Conservation (phyloP, 1,140 invertebrate species). For the Aphaenogaster ashmeadi region DNA sequence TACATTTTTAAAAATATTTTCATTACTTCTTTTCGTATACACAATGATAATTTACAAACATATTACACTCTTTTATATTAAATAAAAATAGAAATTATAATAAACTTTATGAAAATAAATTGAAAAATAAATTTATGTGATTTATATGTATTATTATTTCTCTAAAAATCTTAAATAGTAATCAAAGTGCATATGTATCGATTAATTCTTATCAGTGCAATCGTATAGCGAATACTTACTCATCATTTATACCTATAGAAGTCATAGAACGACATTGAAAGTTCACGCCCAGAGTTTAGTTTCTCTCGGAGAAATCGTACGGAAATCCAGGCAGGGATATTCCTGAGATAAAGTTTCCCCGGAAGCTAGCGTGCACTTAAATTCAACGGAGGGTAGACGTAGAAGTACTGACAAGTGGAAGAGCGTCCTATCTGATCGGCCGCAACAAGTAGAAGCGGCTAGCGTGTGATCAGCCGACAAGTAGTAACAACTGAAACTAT, state of each 20-base stretch:
- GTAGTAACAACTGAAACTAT: constrained; percentile 25
- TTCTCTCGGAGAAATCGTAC: background rate
- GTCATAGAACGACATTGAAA: background rate
- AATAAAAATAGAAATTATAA: background rate
- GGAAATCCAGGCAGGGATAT: background rate
- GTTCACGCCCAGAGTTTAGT: background rate
- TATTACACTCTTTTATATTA: background rate
- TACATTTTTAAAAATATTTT: background rate
- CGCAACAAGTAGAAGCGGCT: constrained; percentile 79
- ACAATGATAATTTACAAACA: background rate
- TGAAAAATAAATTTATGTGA: background rate
- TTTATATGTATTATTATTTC: background rate
- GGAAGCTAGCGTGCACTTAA: constrained; percentile 33
- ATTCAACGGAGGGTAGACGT: constrained; percentile 10
- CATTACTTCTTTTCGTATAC: background rate
- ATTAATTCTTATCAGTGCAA: background rate
- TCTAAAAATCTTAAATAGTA: background rate
- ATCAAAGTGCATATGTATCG: background rate
- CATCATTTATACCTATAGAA: background rate
- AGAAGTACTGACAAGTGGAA: constrained; percentile 28
- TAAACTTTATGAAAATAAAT: background rate
- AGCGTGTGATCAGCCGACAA: constrained; percentile 55
- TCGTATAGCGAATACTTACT: background rate
- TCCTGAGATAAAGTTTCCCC: constrained; percentile 14
- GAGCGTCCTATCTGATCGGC: constrained; percentile 68